Evolutionary conservation across 2,113 vertebrate species (phyloP).

Genomic region (Steatornis caripensis): DNA sequence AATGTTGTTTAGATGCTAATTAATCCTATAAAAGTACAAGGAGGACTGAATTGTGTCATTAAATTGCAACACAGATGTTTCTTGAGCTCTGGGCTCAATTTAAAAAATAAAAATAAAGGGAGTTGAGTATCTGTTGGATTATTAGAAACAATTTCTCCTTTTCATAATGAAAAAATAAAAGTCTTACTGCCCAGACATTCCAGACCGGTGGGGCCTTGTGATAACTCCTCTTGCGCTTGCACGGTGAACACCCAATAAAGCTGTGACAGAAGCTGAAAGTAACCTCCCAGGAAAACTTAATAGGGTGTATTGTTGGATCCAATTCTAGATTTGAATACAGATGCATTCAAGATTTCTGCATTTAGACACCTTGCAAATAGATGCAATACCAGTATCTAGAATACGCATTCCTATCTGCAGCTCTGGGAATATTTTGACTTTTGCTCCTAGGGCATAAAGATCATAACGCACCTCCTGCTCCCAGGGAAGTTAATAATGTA

Average conservation of each 20-base stretch:
- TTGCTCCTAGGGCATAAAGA: neutral
- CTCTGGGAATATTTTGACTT: slow-evolving; percentile 1
- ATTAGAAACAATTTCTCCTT: neutral
- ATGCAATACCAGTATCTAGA: neutral
- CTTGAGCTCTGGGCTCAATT: neutral
- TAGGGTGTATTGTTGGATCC: neutral
- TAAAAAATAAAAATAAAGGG: neutral
- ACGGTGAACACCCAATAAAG: neutral
- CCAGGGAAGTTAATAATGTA: slow-evolving; percentile 11
- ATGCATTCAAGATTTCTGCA: neutral
- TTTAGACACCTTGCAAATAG: neutral
- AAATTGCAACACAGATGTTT: neutral
- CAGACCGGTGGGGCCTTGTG: neutral
- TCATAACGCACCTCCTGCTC: neutral
- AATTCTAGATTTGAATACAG: neutral
- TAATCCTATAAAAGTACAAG: neutral
- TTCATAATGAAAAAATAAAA: neutral
- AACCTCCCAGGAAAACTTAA: neutral
- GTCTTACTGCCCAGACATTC: neutral
- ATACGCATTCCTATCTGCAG: neutral
- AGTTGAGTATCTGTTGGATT: neutral
- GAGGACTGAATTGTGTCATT: neutral
- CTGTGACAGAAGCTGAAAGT: neutral
- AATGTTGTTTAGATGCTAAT: slow-evolving; percentile 1
- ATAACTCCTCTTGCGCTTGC: neutral